Base-by-base conservation (phyloP, 2,113 vertebrate species). In the Indicator maculatus region DNA sequence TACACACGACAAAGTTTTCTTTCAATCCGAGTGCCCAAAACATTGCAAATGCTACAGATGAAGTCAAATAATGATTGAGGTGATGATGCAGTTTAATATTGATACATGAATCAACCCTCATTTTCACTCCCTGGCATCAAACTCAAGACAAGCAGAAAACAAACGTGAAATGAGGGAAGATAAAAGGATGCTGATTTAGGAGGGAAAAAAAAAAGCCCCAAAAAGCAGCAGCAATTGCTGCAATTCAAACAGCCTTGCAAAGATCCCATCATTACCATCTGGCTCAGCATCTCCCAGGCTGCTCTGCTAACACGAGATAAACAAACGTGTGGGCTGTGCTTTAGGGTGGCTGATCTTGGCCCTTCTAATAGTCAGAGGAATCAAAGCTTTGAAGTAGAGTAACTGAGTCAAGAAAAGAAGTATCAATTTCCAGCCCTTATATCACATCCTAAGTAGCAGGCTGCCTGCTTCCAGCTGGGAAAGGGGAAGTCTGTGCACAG, bases 141-240 rank as follows among this genome's bases (percentile, higher is more conserved):
- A 96, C 85, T n/a, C 86, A 95, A 97, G 91, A 86, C 21, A 26
- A 11, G 5, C 67, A 89, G 83, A 95, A 96, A 97, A 96, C 94
- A 95, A 95, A 97, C 1, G 50, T 91, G 93, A 97, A 97, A 96
- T 93, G 92, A 96, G 60, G 93, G 93, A 96, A 94, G 96, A 97
- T 91, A 94, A 97, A 97, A 97, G 88, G 87, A 94, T 89, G 95
- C 74, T 96, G 92, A 97, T 97, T 97, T 93, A 88, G 88, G 72
- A 73, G 84, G 83, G 7, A 52, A 73, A 83, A 86, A 39, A 66
- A 38, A 36, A 36, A 36, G 36, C 36, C 36, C 0, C 17, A 83
- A 86, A 39, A 66, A 38, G 31, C 50, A 79, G 73, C 74, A 66
- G 39, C 64, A 89, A 90, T 93, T 90, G 80, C 83, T 9, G 55